Evolutionary conservation across 2,113 vertebrate genomes (phyloP).

Genomic region (Loxodonta africana): DNA sequence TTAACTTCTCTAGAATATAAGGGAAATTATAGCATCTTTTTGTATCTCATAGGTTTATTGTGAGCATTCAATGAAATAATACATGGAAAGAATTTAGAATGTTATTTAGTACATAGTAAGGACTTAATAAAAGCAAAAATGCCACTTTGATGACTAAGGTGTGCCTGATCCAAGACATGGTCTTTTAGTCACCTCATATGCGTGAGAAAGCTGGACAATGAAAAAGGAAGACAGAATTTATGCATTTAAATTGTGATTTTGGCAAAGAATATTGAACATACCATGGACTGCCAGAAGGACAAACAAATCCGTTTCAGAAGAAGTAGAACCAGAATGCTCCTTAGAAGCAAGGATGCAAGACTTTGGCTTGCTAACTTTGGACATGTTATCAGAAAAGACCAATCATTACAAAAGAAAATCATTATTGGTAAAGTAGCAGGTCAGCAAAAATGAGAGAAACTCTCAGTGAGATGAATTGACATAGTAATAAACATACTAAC

Average conservation of each 20-base stretch:
- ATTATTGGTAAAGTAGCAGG: background rate
- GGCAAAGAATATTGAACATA: background rate
- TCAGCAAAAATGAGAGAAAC: background rate
- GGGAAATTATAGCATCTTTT: background rate
- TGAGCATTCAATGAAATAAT: background rate
- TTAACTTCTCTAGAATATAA: background rate
- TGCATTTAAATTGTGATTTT: background rate
- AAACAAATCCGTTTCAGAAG: background rate
- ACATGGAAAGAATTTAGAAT: background rate
- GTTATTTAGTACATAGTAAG: background rate
- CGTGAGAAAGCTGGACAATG: background rate
- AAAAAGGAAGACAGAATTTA: background rate
- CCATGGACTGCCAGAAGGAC: background rate
- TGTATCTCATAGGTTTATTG: background rate
- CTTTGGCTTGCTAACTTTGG: background rate
- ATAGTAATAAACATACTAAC: too few species aligned
- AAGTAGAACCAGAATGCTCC: background rate
- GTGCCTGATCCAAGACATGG: too few species aligned
- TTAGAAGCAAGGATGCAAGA: background rate
- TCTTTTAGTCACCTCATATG: background rate
- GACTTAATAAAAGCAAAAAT: too few species aligned
- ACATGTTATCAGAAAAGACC: background rate
- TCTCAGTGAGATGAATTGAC: background rate
- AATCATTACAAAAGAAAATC: background rate
- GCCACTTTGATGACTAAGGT: background rate